Base-by-base conservation (phyloP, 2,797 vertebrate genomes). In the Diplodus puntazzo region DNA sequence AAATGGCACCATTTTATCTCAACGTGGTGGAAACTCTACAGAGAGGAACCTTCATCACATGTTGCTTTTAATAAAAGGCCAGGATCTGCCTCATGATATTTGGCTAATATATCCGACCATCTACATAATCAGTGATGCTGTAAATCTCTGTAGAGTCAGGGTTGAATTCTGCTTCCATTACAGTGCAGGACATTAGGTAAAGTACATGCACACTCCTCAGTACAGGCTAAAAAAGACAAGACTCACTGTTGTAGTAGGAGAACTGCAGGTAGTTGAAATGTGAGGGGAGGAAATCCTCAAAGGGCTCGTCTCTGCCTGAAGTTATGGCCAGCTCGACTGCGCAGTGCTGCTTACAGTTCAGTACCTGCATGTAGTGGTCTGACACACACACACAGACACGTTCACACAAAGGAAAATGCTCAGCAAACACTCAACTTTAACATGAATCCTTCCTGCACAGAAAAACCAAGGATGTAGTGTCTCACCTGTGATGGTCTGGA, bases 261-360 rank as follows among this genome's bases (percentile, higher is more conserved):
- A 99, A 99, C 93, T 99, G 98, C 70, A 99, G 95, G 83, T 99
- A 99, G 92, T 99, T 98, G 89, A 97, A 98, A 73, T 97, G 97
- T 0, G 97, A 95, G 0, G 98, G 96, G 4, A 99, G 95, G 90
- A 98, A 99, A 81, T 99, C 96, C 75, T 99, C 97, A 18, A 97
- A 90, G 17, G 97, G 96, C 70, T 96, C 96, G 25, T 96, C 94
- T 61, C 53, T 94, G 46, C 96, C 96, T 0, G 95, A 93, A 4
- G 95, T 91, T 0, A 93, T 92, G 3, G 98, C 97, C 80, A 99
- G 83, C 70, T 98, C 97, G 0, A 95, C 92, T 0, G 96, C 94
- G 0, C 98, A 99, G 83, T 94, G 95, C 93, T 99, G 98, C 92
- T 98, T 97, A 92, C 98, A 99, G 95, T 92, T 96, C 55, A 99